phyloP scores from a whole-genome alignment of 2,113 vertebrate genomes.

The Sakesphorus luctuosus region DNA sequence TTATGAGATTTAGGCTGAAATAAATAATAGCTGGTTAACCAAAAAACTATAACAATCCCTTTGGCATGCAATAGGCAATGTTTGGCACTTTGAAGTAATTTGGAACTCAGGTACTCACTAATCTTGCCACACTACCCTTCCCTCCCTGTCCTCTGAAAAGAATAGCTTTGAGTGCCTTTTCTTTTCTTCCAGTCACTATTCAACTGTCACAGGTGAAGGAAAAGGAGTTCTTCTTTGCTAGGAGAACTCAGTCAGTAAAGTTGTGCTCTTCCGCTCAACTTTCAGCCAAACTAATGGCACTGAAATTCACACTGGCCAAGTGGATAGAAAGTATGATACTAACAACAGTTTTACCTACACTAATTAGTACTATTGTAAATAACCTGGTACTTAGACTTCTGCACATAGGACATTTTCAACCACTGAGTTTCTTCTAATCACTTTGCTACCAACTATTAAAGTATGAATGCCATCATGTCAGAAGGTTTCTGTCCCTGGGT shows the following conservation, averaged over 20 bases:
- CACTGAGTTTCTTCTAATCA: background rate
- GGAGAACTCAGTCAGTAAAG: background rate
- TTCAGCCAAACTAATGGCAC: background rate
- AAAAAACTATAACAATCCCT: background rate
- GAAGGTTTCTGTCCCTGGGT: background rate
- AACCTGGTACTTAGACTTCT: background rate
- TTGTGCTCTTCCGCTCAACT: background rate
- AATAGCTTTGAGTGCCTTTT: background rate
- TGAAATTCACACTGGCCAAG: background rate
- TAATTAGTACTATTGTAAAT: background rate
- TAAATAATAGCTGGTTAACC: background rate
- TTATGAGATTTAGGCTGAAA: background rate
- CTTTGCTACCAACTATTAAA: background rate
- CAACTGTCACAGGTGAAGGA: background rate
- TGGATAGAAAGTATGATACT: background rate
- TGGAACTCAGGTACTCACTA: accelerated
- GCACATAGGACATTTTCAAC: background rate
- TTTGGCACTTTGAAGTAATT: background rate
- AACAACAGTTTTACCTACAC: background rate
- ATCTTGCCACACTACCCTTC: background rate
- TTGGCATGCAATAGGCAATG: background rate
- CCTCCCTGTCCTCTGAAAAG: background rate
- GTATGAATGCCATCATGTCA: background rate
- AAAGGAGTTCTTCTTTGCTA: background rate
- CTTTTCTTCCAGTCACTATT: background rate